Base-by-base conservation (phyloP, 2,888 invertebrate species). In the Meteorus colon region DNA sequence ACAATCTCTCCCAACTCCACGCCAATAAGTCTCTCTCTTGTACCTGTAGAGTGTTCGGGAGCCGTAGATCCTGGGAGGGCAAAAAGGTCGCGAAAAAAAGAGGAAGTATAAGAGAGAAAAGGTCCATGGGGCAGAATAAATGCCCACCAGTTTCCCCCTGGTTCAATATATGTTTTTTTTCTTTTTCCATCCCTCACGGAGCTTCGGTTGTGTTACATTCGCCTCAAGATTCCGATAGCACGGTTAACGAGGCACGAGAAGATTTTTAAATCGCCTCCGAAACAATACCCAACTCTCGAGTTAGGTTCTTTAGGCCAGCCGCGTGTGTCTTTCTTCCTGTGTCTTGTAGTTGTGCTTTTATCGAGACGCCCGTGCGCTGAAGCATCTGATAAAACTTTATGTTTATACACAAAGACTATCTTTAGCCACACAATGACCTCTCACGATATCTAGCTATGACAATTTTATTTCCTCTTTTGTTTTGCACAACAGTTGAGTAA, bases 191-290 rank as follows among this genome's bases (percentile, higher is more conserved):
- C 31, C 51, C 31, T 51, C 45, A 48, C n/a, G 81, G 80, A 81
- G 78, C 77, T 75, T 77, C 77, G 68, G 68, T 78, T 76, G 75
- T 70, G 75, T 78, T 77, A 77, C 75, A 78, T 80, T 78, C 79
- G 73, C 75, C 75, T 31, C 72, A 68, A 78, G 83, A 82, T 86
- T 86, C 88, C 83, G 88, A 88, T 88, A 88, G 84, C 82, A 81
- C 82, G 84, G 81, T 87, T 89, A 89, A 89, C 89, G 88, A 89
- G 88, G 84, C 89, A 89, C 89, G 89, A 89, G 87, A 86, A 86
- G 85, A 88, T 89, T 88, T 89, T 89, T 86, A 88, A 88, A 86
- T 88, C 87, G 86, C 84, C 84, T 71, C 37, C 82, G 82, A 88
- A 86, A 89, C 89, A 88, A 89, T 89, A 88, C 86, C 83, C 67